Conservation (phyloP, 2,797 vertebrate genomes). For the Channallabes apus region DNA sequence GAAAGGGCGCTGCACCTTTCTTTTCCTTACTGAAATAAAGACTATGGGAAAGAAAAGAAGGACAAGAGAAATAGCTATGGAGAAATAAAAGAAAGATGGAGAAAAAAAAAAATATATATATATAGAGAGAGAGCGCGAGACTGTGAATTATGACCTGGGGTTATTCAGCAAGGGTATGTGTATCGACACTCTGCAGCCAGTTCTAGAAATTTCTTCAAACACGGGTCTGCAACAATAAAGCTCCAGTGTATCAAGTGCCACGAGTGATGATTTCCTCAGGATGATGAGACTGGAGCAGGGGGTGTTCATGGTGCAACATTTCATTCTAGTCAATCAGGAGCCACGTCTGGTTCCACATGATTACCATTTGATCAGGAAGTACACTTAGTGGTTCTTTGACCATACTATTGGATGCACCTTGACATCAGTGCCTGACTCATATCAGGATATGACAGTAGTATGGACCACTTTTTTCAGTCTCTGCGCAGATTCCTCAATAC, state of each 20-base stretch:
- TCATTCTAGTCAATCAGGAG: background rate
- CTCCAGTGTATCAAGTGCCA: background rate
- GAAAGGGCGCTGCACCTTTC: background rate
- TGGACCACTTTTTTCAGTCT: background rate
- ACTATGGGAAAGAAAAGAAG: background rate
- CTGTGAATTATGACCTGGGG: background rate
- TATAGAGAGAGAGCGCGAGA: background rate
- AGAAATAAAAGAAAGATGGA: background rate
- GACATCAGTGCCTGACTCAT: background rate
- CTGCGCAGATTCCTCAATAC: constrained; percentile 7
- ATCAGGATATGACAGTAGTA: background rate
- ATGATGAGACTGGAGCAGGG: background rate
- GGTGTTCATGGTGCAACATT: background rate
- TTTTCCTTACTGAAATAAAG: constrained; percentile 8
- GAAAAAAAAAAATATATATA: too few relatives aligned
- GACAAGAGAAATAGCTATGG: background rate
- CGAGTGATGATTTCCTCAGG: background rate
- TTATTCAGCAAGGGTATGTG: background rate
- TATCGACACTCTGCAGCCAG: background rate
- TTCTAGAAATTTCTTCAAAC: background rate
- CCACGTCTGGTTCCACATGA: background rate
- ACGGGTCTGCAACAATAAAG: background rate
- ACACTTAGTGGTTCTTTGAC: background rate
- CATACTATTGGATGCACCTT: too few relatives aligned
- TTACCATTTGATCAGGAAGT: background rate